Evolutionary conservation across 2,113 vertebrate species (phyloP).

Genomic region (Gorsachius goisagi): DNA sequence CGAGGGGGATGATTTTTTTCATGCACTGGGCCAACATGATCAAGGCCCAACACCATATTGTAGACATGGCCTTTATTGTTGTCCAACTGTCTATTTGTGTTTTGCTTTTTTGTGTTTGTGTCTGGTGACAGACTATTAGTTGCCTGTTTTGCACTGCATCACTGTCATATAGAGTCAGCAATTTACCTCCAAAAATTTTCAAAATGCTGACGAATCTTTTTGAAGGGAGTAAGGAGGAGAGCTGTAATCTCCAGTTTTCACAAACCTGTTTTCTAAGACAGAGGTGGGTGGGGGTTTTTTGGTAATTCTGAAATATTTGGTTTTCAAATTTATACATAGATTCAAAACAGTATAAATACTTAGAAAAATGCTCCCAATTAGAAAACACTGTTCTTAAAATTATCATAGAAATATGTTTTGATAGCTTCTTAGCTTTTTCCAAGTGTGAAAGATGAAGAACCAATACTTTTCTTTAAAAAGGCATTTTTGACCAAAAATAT

Average conservation of each 20-base stretch:
- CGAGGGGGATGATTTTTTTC: not conserved
- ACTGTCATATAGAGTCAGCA: not conserved
- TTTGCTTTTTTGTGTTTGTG: not conserved
- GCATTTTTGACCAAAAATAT: not conserved
- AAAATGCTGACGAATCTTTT: not conserved
- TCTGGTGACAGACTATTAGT: not conserved
- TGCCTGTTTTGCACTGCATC: not conserved
- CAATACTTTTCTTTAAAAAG: not conserved
- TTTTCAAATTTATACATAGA: not conserved
- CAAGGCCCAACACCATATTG: not conserved
- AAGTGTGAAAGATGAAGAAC: not conserved
- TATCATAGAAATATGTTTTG: not conserved
- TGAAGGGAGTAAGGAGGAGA: not conserved
- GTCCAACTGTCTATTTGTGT: not conserved
- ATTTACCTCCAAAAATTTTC: not conserved
- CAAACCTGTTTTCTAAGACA: not conserved
- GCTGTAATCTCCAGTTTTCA: not conserved
- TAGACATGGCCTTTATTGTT: not conserved
- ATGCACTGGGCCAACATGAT: not conserved
- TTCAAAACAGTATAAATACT: not conserved
- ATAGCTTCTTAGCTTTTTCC: not conserved
- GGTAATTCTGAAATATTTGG: not conserved
- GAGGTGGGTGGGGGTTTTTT: accelerated
- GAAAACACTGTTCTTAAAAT: not conserved
- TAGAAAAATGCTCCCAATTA: not conserved